Conservation (phyloP, 2,797 vertebrate species). For the Sphenodon punctatus region DNA sequence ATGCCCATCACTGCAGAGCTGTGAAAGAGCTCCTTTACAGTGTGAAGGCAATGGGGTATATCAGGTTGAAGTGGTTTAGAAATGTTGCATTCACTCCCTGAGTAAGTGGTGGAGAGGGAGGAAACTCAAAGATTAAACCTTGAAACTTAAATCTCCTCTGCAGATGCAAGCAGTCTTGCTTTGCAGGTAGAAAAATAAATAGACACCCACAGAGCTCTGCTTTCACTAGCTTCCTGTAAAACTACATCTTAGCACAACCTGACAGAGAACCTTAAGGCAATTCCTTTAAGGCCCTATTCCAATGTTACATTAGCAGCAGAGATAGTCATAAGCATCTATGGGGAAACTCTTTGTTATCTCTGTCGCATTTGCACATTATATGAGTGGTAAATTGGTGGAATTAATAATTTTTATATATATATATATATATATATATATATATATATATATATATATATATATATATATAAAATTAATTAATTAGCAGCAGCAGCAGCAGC, state of each 20-base stretch:
- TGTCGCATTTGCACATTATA: no score
- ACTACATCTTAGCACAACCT: not conserved
- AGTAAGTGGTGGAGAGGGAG: conserved; percentile 16
- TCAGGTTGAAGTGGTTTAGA: conserved; percentile 31
- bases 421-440: no score
- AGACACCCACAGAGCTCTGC: not conserved
- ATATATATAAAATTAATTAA: no score
- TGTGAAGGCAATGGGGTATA: not conserved
- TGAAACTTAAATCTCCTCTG: conserved; percentile 23
- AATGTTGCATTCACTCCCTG: conserved; percentile 11
- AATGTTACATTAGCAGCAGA: no score
- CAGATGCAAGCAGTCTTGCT: not conserved
- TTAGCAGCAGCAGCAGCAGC: no score
- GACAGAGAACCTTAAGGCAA: not conserved
- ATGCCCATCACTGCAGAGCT: conserved; percentile 23
- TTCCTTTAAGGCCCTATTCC: not conserved
- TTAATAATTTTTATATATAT: no score
- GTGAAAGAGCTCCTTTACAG: conserved; percentile 34
- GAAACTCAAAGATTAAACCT: conserved; percentile 24
- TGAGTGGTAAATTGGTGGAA: no score
- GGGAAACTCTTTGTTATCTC: no score
- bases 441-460: no score
- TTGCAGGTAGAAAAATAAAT: conserved; percentile 37
- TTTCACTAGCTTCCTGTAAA: not conserved
- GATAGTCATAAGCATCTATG: no score